Evolutionary conservation across 1,140 invertebrate genomes (phyloP).

Genomic region (Heliconius melpomene): DNA sequence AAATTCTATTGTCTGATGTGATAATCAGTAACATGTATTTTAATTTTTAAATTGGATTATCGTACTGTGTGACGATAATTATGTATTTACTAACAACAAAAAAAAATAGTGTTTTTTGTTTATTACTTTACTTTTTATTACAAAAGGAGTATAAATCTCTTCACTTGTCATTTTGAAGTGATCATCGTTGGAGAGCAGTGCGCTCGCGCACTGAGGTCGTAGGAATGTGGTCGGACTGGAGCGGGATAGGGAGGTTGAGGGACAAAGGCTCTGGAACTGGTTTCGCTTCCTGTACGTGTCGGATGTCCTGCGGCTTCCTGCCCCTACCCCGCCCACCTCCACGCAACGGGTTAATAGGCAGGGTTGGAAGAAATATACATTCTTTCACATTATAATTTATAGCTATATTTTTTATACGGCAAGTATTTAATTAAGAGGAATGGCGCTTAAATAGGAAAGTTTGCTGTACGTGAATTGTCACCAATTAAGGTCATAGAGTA

Average conservation of each 20-base stretch:
- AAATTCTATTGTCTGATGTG: no score
- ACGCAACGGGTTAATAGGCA: slow-evolving; percentile 64
- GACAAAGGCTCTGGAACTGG: slow-evolving; percentile 77
- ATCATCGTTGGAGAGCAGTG: slow-evolving; percentile 44
- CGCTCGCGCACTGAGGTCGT: slow-evolving; percentile 62
- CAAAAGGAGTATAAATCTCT: slow-evolving; percentile 4
- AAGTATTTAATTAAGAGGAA: not conserved
- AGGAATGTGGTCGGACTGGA: slow-evolving; percentile 72
- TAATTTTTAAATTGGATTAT: no score
- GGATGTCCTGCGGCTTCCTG: slow-evolving; percentile 81
- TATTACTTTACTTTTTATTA: not conserved
- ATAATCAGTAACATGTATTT: no score
- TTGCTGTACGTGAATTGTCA: slow-evolving; percentile 6
- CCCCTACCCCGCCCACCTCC: slow-evolving; percentile 58
- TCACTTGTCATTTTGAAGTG: slow-evolving; percentile 27
- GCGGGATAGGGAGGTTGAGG: slow-evolving; percentile 65
- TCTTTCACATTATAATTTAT: no score
- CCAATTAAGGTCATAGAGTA: slow-evolving; percentile 5
- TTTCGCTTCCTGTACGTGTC: slow-evolving; percentile 80
- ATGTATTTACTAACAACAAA: no score
- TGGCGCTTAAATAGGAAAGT: slow-evolving; percentile 9
- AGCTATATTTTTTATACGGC: no score
- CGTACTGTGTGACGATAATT: no score
- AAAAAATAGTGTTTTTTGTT: not conserved
- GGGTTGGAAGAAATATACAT: slow-evolving; percentile 36